Conservation (phyloP, 2,113 vertebrate genomes). For the Nematolebias whitei region DNA sequence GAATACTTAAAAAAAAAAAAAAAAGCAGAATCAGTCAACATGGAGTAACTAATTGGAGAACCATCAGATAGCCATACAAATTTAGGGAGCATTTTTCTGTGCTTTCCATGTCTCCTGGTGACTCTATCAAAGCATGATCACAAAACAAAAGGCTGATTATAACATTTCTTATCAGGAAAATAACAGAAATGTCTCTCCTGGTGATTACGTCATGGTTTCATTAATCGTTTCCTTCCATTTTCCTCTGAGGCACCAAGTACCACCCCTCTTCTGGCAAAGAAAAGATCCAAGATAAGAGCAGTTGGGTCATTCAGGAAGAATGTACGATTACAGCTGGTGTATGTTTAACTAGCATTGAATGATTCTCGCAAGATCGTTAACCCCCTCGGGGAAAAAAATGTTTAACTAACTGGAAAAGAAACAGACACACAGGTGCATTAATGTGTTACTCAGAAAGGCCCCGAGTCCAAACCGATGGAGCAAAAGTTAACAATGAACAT, state of each 20-base stretch:
- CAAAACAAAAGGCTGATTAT: slow-evolving; percentile 43
- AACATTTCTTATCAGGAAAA: slow-evolving; percentile 64
- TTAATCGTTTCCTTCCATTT: slow-evolving; percentile 77
- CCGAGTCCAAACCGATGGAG: slow-evolving; percentile 18
- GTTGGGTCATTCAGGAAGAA: slow-evolving; percentile 71
- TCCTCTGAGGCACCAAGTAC: slow-evolving; percentile 32
- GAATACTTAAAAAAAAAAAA: slow-evolving; percentile 9
- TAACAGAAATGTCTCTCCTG: slow-evolving; percentile 53
- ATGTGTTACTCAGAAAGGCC: slow-evolving; percentile 19
- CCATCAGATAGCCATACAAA: slow-evolving; percentile 16
- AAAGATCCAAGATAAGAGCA: slow-evolving; percentile 70
- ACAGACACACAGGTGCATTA: slow-evolving; percentile 7
- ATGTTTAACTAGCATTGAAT: slow-evolving; percentile 53
- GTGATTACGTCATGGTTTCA: slow-evolving; percentile 68
- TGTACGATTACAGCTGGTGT: slow-evolving; percentile 61
- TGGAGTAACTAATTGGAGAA: slow-evolving; percentile 18
- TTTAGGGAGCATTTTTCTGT: slow-evolving; percentile 28
- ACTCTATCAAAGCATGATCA: slow-evolving; percentile 56
- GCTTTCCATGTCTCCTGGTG: slow-evolving; percentile 33
- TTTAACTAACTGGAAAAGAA: slow-evolving; percentile 49
- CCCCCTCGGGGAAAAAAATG: slow-evolving; percentile 49
- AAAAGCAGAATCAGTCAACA: slow-evolving; percentile 18
- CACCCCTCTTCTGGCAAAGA: slow-evolving; percentile 48
- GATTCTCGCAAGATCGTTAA: slow-evolving; percentile 50
- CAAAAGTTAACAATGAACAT: slow-evolving; percentile 11